These are phyloP conservation scores for Mormyrus lacerda DNA, from an alignment of 2,113 vertebrate species.

Conservation along the genomic window DNA sequence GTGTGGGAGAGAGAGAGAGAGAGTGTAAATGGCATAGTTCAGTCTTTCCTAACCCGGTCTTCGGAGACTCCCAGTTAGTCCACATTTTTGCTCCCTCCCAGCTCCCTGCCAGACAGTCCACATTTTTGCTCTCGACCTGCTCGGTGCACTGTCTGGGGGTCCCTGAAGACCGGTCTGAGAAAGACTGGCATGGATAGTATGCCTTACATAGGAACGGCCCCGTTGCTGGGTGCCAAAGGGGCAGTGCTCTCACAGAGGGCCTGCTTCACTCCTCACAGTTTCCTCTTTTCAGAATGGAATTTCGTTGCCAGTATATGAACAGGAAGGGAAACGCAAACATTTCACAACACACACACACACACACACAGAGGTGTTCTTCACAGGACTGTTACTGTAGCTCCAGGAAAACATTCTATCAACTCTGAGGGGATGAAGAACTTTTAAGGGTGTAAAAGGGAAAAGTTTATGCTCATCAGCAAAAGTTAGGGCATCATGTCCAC, in stretches of 20 bases:
- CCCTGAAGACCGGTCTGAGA: not conserved
- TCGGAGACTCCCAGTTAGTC: not conserved
- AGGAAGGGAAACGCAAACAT: conserved; percentile 10
- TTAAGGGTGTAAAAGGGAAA: not conserved
- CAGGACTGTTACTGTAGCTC: not conserved
- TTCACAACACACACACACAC: not conserved
- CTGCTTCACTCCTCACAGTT: not conserved
- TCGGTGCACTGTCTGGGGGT: not conserved
- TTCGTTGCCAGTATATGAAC: not conserved
- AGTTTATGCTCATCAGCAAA: not conserved
- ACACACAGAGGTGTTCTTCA: not conserved
- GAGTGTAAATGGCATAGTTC: not conserved
- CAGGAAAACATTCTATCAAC: not conserved
- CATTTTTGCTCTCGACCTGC: not conserved
- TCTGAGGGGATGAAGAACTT: not conserved
- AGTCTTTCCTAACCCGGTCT: not conserved
- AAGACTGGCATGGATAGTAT: not conserved
- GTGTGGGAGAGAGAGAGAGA: not conserved
- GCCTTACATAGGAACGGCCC: not conserved
- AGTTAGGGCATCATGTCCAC: not conserved
- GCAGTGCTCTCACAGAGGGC: not conserved
- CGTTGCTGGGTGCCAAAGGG: not conserved
- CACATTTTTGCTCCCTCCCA: not conserved
- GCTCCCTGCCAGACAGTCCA: not conserved
- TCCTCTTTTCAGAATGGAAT: conserved; percentile 13